These are phyloP conservation scores for Pseudorectes ferrugineus DNA, from an alignment of 2,113 vertebrate species.

Conservation along the genomic window DNA sequence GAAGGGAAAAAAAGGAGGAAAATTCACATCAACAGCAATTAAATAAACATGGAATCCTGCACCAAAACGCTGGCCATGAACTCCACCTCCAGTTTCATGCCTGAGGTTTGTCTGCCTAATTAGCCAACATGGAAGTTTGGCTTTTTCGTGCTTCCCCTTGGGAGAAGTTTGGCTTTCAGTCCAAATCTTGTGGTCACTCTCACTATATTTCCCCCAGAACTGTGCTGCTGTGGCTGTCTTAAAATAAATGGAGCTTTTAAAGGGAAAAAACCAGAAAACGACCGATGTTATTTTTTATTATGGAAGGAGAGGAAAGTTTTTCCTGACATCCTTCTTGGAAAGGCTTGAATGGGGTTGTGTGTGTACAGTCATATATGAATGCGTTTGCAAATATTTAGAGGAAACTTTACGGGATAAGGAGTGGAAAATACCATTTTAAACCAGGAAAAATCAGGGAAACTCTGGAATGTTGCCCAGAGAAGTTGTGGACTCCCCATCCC, in stretches of 20 bases:
- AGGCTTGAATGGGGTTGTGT: background rate
- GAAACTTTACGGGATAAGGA: background rate
- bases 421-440: background rate
- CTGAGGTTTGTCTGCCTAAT: conserved; percentile 39
- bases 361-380: background rate
- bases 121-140: background rate
- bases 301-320: background rate
- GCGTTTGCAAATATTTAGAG: background rate
- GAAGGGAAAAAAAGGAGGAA: background rate
- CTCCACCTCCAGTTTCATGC: background rate
- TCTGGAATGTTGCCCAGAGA: too few species aligned
- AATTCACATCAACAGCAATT: background rate
- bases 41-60: background rate
- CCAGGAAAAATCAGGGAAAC: background rate
- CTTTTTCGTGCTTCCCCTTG: background rate
- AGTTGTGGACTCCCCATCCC: background rate
- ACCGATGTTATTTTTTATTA: rapidly evolving
- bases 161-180: background rate
- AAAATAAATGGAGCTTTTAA: background rate
- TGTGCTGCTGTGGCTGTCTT: background rate
- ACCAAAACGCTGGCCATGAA: background rate
- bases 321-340: background rate
- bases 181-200: conserved; percentile 21
- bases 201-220: background rate
- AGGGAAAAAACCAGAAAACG: background rate